Base-by-base conservation (phyloP, 2,797 vertebrate species). In the Notolabrus celidotus region DNA sequence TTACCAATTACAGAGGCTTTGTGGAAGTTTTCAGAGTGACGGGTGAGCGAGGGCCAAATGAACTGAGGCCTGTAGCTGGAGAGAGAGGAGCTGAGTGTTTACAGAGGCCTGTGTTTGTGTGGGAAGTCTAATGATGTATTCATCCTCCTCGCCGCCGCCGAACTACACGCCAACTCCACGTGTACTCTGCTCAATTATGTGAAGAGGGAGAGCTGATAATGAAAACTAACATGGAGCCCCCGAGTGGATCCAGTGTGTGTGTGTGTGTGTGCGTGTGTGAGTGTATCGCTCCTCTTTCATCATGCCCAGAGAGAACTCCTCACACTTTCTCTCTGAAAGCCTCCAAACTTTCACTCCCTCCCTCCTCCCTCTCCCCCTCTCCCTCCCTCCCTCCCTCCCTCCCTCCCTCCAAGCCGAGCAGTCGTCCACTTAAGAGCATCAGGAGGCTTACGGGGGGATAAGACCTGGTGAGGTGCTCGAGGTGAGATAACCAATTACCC, bases 401-500 rank as follows among this genome's bases (percentile, higher is more conserved):
- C n/a, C n/a, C n/a, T n/a, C 52, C 45, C 63, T 60, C 53, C 61
- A 55, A 67, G 74, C 78, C 51, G 49, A 89, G 85, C 85, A 88
- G 83, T 79, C 83, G 88, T 93, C 93, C 92, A 94, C 90, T 93
- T 90, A 91, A 91, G 87, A 92, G 88, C 87, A 77, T 89, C 83
- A 86, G 89, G 78, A 89, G 90, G 92, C 92, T 94, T 94, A 94
- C 60, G 2, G 46, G 76, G 84, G 92, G 90, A 94, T 93, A 86
- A 94, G 88, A 87, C 77, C 90, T 82, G 56, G 82, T 65, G 71
- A 91, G 91, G 92, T 87, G 83, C 91, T 91, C 3, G 86, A 91
- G 92, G 92, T 93, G 92, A 94, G 90, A 91, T 88, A 91, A 90
- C 92, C 93, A 93, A 94, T 94, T 93, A 94, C 92, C 87, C 87